These are phyloP conservation scores for Operophtera brumata DNA, from an alignment of 2,888 invertebrate species.

Conservation along the genomic window DNA sequence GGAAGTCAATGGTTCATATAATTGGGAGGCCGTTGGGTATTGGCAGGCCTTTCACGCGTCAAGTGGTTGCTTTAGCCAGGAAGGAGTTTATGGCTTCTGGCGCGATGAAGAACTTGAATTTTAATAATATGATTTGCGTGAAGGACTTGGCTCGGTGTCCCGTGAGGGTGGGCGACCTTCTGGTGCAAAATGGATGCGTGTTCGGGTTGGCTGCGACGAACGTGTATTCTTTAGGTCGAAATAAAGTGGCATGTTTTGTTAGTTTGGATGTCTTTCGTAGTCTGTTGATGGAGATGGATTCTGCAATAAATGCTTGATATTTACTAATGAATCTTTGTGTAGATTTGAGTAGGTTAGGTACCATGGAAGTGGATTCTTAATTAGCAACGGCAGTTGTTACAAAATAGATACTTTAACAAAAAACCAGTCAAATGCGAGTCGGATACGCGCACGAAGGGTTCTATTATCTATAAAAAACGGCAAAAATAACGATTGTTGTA, in stretches of 20 bases:
- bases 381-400: too few relatives aligned
- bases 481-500: too few relatives aligned
- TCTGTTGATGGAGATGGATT: constrained; percentile 46
- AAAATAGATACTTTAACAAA: too few relatives aligned
- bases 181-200: constrained; percentile 53
- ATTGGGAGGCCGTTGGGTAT: constrained; percentile 56
- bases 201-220: constrained; percentile 61
- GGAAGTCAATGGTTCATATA: constrained; percentile 40
- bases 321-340: too few relatives aligned
- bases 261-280: constrained; percentile 45
- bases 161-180: constrained; percentile 61
- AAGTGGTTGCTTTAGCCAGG: constrained; percentile 44
- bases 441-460: too few relatives aligned
- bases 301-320: constrained; percentile 22
- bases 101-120: constrained; percentile 34
- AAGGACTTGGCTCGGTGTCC: constrained; percentile 55
- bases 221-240: constrained; percentile 40
- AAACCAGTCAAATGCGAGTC: too few relatives aligned
- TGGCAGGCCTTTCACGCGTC: constrained; percentile 54
- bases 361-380: too few relatives aligned
- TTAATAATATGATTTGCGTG: constrained; percentile 54
- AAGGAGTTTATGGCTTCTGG: constrained; percentile 13
- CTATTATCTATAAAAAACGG: too few relatives aligned
- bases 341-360: too few relatives aligned
- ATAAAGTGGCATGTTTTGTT: constrained; percentile 55